These are phyloP conservation scores for Conomelus anceps DNA, from an alignment of 2,888 invertebrate genomes.

Conservation along the genomic window DNA sequence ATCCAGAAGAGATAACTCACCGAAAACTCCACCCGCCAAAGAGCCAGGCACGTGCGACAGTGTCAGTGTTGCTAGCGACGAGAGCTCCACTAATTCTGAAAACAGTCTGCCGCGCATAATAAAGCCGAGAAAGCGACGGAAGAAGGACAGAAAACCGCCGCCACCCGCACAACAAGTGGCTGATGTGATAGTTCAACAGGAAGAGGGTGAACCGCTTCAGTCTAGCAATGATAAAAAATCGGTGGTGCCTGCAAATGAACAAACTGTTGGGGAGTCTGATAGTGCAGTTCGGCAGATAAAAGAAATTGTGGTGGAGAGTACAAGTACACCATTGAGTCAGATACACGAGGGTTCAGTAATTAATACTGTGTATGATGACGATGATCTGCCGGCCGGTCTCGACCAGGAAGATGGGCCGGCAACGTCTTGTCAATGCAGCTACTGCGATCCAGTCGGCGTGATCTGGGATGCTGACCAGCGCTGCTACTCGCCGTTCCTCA, in stretches of 20 bases:
- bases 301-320: conserved; percentile 20
- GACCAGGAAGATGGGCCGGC: conserved; percentile 28
- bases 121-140: conserved; percentile 80
- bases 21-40: background rate
- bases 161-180: conserved; percentile 28
- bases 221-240: conserved; percentile 3
- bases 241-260: conserved; percentile 14
- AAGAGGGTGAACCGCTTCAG: background rate
- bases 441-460: conserved; percentile 66
- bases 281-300: conserved; percentile 2
- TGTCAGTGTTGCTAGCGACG: conserved; percentile 68
- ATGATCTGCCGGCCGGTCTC: conserved; percentile 19
- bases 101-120: conserved; percentile 80
- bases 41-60: conserved; percentile 45
- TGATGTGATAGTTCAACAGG: background rate
- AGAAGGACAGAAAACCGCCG: conserved; percentile 77
- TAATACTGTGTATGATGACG: background rate
- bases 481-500: conserved; percentile 49
- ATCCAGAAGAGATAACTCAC: conserved; percentile 4
- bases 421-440: conserved; percentile 62
- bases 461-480: conserved; percentile 66
- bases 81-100: conserved; percentile 62
- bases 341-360: no score
- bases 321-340: conserved; percentile 15
- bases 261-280: conserved; percentile 8